These are phyloP conservation scores for Abscondita cerata DNA, from an alignment of 2,888 invertebrate species.

Conservation along the genomic window DNA sequence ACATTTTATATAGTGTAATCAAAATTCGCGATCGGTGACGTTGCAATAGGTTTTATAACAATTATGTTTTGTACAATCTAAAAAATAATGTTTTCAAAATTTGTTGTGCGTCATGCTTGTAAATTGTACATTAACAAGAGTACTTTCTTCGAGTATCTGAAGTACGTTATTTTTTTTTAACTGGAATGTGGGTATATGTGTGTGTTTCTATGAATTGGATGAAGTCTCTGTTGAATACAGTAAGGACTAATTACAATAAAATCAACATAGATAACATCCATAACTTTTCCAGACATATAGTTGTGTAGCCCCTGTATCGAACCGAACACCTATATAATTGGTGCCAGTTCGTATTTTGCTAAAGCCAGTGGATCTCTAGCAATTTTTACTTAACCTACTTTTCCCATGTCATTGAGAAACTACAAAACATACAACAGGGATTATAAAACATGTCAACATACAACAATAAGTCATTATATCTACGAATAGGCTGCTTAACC, in stretches of 20 bases:
- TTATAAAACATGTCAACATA: slow-evolving; percentile 42
- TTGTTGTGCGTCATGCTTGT: slow-evolving; percentile 29
- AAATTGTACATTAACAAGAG: slow-evolving; percentile 51
- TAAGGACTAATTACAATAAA: slow-evolving; percentile 8
- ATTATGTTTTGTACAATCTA: slow-evolving; percentile 17
- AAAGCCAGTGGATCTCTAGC: slow-evolving; percentile 44
- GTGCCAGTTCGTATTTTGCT: slow-evolving; percentile 52
- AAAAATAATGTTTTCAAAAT: slow-evolving; percentile 8
- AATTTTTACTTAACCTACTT: slow-evolving; percentile 42
- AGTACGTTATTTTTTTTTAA: slow-evolving; percentile 19
- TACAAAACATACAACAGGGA: slow-evolving; percentile 52
- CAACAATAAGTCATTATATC: slow-evolving; percentile 46
- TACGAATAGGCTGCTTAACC: slow-evolving; percentile 50
- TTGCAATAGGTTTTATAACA: no score
- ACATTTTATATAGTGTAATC: neutral
- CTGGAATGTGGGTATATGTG: slow-evolving; percentile 32
- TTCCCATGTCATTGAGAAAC: slow-evolving; percentile 38
- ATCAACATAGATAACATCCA: slow-evolving; percentile 9
- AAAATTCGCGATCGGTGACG: neutral
- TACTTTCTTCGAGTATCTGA: slow-evolving; percentile 56
- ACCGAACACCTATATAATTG: slow-evolving; percentile 55
- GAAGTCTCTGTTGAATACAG: slow-evolving; percentile 11
- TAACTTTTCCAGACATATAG: slow-evolving; percentile 24
- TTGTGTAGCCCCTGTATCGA: slow-evolving; percentile 25
- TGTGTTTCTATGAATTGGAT: slow-evolving; percentile 16